Conservation (phyloP, 2,888 invertebrate genomes). For the Lamellibrachia columna region DNA sequence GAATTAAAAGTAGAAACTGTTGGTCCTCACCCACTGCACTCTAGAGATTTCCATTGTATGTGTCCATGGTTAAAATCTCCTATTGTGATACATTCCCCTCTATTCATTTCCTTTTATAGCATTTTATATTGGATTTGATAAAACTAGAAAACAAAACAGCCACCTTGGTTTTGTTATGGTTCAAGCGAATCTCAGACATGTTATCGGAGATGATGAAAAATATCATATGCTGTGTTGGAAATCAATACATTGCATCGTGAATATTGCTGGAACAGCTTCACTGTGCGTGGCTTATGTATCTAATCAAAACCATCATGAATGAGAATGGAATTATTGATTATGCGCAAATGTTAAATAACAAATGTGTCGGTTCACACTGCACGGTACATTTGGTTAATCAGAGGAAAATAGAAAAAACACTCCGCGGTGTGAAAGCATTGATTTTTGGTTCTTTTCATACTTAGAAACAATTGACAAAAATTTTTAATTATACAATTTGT, state of each 20-base stretch:
- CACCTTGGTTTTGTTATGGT: neutral
- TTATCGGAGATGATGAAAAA: neutral
- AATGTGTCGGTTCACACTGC: neutral
- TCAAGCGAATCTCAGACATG: neutral
- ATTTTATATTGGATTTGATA: neutral
- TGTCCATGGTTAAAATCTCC: no score
- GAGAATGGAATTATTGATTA: neutral
- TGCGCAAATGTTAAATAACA: neutral
- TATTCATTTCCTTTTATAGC: no score
- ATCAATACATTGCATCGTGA: neutral
- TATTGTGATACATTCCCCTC: no score
- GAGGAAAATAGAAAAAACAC: no score
- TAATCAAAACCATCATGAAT: neutral
- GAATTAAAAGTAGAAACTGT: no score
- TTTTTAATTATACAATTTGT: no score
- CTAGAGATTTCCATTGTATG: no score
- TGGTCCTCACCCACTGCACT: no score
- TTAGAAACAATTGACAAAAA: no score
- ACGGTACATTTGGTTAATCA: no score
- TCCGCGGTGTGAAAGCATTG: no score
- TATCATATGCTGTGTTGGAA: neutral
- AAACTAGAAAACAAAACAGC: neutral
- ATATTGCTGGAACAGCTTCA: neutral
- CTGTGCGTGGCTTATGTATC: neutral
- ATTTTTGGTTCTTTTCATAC: no score